phyloP scores from a whole-genome alignment of 2,888 invertebrate species.

The Caenorhabditis sp. region DNA sequence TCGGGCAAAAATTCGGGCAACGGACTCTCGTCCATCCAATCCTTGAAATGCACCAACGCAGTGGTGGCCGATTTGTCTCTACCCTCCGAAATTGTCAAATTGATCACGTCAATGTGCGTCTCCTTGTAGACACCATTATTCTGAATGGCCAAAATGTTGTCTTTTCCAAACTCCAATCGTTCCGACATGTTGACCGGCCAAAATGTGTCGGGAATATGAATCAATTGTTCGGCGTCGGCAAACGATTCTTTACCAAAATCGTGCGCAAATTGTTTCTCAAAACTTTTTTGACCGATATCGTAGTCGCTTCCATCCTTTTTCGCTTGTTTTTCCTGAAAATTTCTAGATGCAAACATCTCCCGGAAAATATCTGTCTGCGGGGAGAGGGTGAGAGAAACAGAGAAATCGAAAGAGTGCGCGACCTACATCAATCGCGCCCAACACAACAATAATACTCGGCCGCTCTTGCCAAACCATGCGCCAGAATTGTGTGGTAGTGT shows the following conservation, averaged over 20 bases:
- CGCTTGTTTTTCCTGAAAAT: constrained; percentile 17
- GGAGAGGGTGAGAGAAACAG: too few relatives aligned
- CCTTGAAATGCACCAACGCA: constrained; percentile 29
- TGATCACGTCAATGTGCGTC: constrained; percentile 29
- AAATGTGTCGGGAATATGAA: constrained; percentile 14
- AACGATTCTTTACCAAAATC: constrained; percentile 17
- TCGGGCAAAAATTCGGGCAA: constrained; percentile 35
- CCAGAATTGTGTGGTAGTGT: constrained; percentile 25
- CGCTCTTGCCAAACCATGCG: constrained; percentile 22
- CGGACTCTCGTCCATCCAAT: constrained; percentile 23
- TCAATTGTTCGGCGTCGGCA: constrained; percentile 17
- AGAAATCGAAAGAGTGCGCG: too few relatives aligned
- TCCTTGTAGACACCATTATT: constrained; percentile 12
- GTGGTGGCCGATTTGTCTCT: constrained; percentile 4
- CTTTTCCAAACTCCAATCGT: background rate
- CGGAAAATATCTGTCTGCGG: too few relatives aligned
- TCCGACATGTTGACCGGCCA: constrained; percentile 29
- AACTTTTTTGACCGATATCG: constrained; percentile 13
- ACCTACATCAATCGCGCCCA: constrained; percentile 28
- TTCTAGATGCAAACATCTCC: too few relatives aligned
- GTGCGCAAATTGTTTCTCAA: constrained; percentile 18
- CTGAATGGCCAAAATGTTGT: background rate
- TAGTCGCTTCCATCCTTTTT: constrained; percentile 12
- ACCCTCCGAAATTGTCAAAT: constrained; percentile 8
- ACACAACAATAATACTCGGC: constrained; percentile 35